Evolutionary conservation across 1,140 invertebrate genomes (phyloP).

Genomic region (Proctacanthus coquilletti): DNA sequence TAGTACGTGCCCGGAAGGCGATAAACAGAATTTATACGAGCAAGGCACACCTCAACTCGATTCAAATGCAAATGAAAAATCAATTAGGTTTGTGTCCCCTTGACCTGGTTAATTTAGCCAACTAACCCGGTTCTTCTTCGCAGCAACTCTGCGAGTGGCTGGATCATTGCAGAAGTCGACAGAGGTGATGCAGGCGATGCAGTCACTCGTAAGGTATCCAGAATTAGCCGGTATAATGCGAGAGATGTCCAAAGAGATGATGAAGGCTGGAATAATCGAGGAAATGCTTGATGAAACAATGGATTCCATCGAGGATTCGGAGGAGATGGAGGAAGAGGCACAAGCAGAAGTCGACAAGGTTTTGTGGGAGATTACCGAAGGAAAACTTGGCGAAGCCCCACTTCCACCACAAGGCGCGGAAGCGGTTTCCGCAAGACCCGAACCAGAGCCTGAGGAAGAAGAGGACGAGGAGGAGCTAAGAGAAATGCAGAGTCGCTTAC

Average conservation of each 20-base stretch:
- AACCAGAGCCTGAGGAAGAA: no score
- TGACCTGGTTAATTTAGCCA: neutral
- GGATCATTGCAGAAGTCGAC: constrained; percentile 85
- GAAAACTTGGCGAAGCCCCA: constrained; percentile 80
- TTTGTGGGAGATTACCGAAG: constrained; percentile 90
- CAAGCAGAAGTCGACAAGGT: constrained; percentile 90
- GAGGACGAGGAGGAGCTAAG: no score
- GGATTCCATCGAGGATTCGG: constrained; percentile 74
- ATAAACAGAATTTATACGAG: constrained; percentile 84
- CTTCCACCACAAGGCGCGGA: constrained; percentile 47
- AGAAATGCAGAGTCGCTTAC: no score
- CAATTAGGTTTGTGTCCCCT: constrained; percentile 57
- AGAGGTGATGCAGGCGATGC: constrained; percentile 94
- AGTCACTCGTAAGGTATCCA: constrained; percentile 72
- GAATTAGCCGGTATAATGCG: constrained; percentile 93
- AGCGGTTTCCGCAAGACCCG: no score
- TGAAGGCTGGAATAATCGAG: constrained; percentile 97
- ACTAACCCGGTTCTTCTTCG: constrained; percentile 12
- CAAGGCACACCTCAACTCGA: constrained; percentile 95
- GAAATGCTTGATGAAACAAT: constrained; percentile 99
- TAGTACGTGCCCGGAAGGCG: constrained; percentile 78
- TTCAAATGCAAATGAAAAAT: constrained; percentile 96
- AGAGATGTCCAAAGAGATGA: constrained; percentile 98
- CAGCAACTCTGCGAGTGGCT: constrained; percentile 75
- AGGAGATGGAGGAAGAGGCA: constrained; percentile 84